Conservation (phyloP, 2,888 invertebrate species). For the Calliopum simillimum region DNA sequence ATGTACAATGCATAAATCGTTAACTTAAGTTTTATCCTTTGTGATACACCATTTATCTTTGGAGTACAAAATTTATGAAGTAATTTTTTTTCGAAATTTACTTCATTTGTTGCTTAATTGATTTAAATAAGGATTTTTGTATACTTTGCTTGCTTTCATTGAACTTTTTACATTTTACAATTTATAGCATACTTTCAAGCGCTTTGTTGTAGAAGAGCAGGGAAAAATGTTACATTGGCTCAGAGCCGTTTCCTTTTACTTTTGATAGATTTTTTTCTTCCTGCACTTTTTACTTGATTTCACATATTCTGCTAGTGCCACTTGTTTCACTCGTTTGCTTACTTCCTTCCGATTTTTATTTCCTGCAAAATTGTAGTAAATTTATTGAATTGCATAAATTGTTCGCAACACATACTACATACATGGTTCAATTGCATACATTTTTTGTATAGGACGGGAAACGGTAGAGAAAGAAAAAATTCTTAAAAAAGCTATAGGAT, state of each 20-base stretch:
- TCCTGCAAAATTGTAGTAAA: constrained; percentile 55
- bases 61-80: constrained; percentile 17
- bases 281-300: constrained; percentile 1
- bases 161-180: background rate
- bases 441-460: background rate
- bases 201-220: too few relatives aligned
- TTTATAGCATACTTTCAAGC: background rate
- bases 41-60: constrained; percentile 19
- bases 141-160: background rate
- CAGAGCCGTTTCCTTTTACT: constrained; percentile 44
- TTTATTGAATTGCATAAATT: constrained; percentile 62
- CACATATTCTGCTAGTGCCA: constrained; percentile 40
- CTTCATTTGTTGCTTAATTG: constrained; percentile 60
- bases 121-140: constrained; percentile 52
- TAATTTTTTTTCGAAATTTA: constrained; percentile 40
- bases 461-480: too few relatives aligned
- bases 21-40: too few relatives aligned
- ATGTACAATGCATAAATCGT: too few relatives aligned
- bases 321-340: constrained; percentile 44
- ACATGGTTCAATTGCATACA: constrained; percentile 38
- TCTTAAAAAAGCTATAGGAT: too few relatives aligned
- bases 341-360: constrained; percentile 51
- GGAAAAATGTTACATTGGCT: background rate
- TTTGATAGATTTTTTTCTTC: constrained; percentile 56
- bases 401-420: constrained; percentile 52